Percentiles rank a stretch among this genome's conserved stretches.
Conservation (phyloP, 2,888 invertebrate species). For the Plagodis pulveraria region DNA sequence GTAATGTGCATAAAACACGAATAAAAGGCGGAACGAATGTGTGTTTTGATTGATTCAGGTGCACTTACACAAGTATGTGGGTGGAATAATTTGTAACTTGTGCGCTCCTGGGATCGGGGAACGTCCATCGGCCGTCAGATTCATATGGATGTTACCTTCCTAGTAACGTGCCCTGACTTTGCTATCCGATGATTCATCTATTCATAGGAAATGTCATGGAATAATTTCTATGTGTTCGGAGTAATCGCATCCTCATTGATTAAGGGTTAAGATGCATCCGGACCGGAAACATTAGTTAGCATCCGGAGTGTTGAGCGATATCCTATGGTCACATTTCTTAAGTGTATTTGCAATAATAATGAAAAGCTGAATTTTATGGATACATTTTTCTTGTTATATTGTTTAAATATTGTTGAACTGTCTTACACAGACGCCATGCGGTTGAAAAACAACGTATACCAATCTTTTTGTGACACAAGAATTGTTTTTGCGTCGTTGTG, state of each 20-base stretch:
- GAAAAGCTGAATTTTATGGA: too few relatives aligned
- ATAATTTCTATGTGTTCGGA: not conserved
- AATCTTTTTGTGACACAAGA: too few relatives aligned
- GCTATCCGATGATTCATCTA: conserved; percentile 9
- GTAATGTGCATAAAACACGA: conserved; percentile 61
- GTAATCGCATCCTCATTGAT: conserved; percentile 5
- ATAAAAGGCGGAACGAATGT: conserved; percentile 71
- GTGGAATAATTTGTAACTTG: conserved; percentile 81
- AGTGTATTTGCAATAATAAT: too few relatives aligned
- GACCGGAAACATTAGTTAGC: conserved; percentile 1
- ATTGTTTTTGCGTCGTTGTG: too few relatives aligned
- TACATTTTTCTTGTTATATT: too few relatives aligned
- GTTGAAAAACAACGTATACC: too few relatives aligned
- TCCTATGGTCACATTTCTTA: not conserved
- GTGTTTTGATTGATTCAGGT: conserved; percentile 81
- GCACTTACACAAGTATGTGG: conserved; percentile 79
- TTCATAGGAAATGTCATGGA: conserved; percentile 4
- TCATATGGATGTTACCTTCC: conserved; percentile 52
- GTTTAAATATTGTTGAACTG: too few relatives aligned
- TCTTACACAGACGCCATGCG: too few relatives aligned
- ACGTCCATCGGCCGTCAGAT: conserved; percentile 36
- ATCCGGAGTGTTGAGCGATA: conserved; percentile 4
- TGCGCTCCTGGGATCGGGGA: conserved; percentile 61
- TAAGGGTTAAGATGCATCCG: conserved; percentile 6
- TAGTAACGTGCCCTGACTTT: conserved; percentile 7